phyloP scores from a whole-genome alignment of 2,797 vertebrate genomes.

The Zenarchopterus dispar region DNA sequence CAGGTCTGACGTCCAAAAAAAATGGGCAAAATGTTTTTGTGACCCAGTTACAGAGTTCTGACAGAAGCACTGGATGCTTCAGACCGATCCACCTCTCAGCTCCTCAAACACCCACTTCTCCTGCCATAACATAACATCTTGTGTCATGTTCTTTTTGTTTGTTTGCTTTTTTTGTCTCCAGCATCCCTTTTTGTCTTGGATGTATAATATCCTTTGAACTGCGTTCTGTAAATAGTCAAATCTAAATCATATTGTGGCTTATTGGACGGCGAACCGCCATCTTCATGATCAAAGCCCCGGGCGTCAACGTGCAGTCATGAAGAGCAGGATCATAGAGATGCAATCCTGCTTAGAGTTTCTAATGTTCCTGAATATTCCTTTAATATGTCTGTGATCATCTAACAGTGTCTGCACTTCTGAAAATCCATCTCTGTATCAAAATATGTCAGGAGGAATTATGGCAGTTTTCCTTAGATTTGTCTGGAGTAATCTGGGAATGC shows the following conservation, averaged over 20 bases:
- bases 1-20: too few species aligned
- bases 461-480: neutral
- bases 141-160: neutral
- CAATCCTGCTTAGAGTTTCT: neutral
- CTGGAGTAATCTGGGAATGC: neutral
- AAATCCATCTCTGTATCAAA: neutral
- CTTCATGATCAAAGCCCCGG: neutral
- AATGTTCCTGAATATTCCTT: neutral
- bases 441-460: neutral
- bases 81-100: too few species aligned
- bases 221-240: neutral
- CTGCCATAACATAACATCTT: neutral
- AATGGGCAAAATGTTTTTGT: too few species aligned
- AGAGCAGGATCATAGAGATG: slow-evolving; percentile 1
- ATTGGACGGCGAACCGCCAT: neutral
- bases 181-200: neutral
- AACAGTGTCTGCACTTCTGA: neutral
- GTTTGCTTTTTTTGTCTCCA: neutral
- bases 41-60: too few species aligned
- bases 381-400: slow-evolving; percentile 3
- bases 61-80: too few species aligned
- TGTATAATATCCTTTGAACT: neutral
- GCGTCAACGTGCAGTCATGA: neutral
- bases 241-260: neutral
- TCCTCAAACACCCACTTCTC: neutral